Evolutionary conservation across 2,113 vertebrate genomes (phyloP).

Genomic region (Hucho hucho): DNA sequence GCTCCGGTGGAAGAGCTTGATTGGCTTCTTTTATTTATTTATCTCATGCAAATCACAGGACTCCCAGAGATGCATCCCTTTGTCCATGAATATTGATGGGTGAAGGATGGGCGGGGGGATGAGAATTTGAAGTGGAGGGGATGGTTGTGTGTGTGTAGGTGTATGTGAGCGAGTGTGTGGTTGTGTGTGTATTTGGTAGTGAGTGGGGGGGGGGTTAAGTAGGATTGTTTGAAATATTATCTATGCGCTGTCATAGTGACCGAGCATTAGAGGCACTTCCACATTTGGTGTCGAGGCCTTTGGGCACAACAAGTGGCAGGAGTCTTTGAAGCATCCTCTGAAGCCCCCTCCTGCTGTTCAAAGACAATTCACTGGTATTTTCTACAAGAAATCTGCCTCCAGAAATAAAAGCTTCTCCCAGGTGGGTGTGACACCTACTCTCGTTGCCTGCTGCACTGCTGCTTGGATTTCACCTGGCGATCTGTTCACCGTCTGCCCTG

Average conservation of each 20-base stretch:
- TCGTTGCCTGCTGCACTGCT: too few species aligned
- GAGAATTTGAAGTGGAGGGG: slow-evolving; percentile 2
- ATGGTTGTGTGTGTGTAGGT: neutral
- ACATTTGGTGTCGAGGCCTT: slow-evolving; percentile 41
- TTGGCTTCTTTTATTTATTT: slow-evolving; percentile 72
- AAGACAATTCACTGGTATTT: too few species aligned
- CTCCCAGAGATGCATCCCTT: slow-evolving; percentile 45
- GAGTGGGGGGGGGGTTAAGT: slow-evolving; percentile 1
- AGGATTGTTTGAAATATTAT: slow-evolving; percentile 32
- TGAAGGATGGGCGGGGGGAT: slow-evolving; percentile 3
- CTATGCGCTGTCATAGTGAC: slow-evolving; percentile 68
- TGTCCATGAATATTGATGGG: slow-evolving; percentile 58
- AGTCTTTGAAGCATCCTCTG: too few species aligned
- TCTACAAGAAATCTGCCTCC: too few species aligned
- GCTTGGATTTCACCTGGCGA: too few species aligned
- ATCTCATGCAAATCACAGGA: slow-evolving; percentile 75
- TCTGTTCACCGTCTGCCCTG: too few species aligned
- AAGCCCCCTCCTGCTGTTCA: too few species aligned
- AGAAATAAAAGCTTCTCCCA: neutral
- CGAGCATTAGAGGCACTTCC: slow-evolving; percentile 70
- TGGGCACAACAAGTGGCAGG: too few species aligned
- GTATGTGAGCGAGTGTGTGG: slow-evolving; percentile 7
- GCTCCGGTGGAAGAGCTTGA: slow-evolving; percentile 51
- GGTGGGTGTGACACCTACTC: too few species aligned
- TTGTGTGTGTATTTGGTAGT: slow-evolving; percentile 19